Base-by-base conservation (phyloP, 2,797 vertebrate genomes). In the Rhodeus uyekii region DNA sequence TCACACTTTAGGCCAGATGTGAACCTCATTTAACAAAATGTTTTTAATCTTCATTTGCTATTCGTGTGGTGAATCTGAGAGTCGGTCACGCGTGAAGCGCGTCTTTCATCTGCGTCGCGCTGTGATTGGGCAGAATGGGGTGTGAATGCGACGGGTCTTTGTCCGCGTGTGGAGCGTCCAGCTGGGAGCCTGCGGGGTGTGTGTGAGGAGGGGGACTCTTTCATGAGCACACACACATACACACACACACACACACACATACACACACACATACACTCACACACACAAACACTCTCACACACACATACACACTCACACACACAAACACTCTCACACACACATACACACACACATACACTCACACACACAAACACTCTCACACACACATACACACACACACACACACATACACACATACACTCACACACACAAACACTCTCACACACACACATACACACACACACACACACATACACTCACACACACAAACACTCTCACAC, bases 121-220 rank as follows among this genome's bases (percentile, higher is more conserved):
- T 79, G 63, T 76, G 63, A 84, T 81, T 67, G 55, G 53, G 36
- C 38, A n/a, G 83, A 39, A 58, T 50, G 36, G 39, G 36, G 61
- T 76, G 50, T 61, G 19, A 75, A n/a, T 27, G 64, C 65, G 36
- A 5, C 10, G 14, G 72, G 61, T 76, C 81, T 86, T 86, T 83
- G 65, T 86, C 75, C 38, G 39, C 39, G 22, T 78, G 38, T 76
- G 71, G 46, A 68, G 48, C 3, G 72, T 73, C 2, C 7, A 60
- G 67, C 2, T 8, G 1, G 71, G 65, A n/a, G 12, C 89, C 86
- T 87, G 83, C n/a, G 63, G 91, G 89, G 90, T 90, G 89, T 86
- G 86, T 86, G 86, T 88, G 80, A 32, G 39, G 68, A 71, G 36
- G 86, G 76, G 85, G 87, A 27, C 69, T 65, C 80, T 76, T 74